Evolutionary conservation across 1,140 invertebrate genomes (phyloP).

Genomic region (Ostrea edulis): DNA sequence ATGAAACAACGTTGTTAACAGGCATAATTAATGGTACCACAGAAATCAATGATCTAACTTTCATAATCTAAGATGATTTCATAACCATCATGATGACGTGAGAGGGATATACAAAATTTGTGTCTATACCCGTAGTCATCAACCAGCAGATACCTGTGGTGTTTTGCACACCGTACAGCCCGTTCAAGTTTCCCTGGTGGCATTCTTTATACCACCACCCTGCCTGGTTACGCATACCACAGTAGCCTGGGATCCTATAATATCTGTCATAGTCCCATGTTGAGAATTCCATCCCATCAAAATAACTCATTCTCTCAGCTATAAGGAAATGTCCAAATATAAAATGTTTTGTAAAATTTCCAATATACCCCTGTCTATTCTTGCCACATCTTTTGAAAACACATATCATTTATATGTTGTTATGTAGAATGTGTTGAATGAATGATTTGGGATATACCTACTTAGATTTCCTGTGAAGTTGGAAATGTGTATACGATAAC

Average conservation of each 20-base stretch:
- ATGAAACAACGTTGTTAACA: too few relatives aligned
- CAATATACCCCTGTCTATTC: neutral
- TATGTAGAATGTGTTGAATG: neutral
- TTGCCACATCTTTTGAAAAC: neutral
- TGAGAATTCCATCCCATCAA: neutral
- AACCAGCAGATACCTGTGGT: neutral
- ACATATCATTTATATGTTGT: neutral
- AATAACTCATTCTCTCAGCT: neutral
- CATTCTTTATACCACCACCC: neutral
- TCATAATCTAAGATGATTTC: too few relatives aligned
- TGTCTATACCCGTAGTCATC: neutral
- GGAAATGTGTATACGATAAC: neutral
- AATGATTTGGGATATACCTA: neutral
- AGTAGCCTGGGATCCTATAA: neutral
- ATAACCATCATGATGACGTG: too few relatives aligned
- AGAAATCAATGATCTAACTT: too few relatives aligned
- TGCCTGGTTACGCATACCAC: neutral
- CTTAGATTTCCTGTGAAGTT: neutral
- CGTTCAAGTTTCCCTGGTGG: neutral
- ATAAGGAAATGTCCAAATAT: neutral
- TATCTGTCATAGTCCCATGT: neutral
- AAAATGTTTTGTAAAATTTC: neutral
- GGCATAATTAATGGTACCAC: too few relatives aligned
- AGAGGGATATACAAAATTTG: too few relatives aligned
- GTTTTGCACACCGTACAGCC: neutral